Evolutionary conservation across 1,140 invertebrate genomes (phyloP), one percentile per base, ranked within the genome.

Genomic region (Mercenaria mercenaria): DNA sequence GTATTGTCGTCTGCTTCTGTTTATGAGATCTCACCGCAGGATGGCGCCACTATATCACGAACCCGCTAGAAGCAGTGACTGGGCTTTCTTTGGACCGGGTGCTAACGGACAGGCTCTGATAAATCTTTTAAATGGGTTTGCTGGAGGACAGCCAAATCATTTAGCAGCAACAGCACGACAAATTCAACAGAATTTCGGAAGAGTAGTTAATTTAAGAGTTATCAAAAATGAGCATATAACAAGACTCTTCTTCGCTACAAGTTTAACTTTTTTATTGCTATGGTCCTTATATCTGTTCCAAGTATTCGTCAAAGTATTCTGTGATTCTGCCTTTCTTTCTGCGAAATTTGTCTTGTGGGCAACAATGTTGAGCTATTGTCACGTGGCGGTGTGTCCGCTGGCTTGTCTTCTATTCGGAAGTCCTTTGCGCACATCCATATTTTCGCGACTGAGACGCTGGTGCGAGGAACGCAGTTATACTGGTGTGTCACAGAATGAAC

Each of bases 11-110:
- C 91, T 95, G 74, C 94, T 95, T 67, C 29, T 93, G 34, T 95
- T 95, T 77, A 91, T 95, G 41, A 88, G 94, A 15, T 82, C 91
- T 18, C 94, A 95, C 82, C 92, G 94, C 15, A 90, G 89, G 37
- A 95, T 95, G 94, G 76, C 91, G 18, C 95, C 94, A 1, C 52
- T 95, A n/a, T 80, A 91, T 18, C 91, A 92, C 43, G 88, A 92
- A 50, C 93, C 94, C 8, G 92, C 94, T 8, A 88, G 91, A 13
- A 95, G 94, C 74, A 87, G 85, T 61, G 93, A 93, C 82, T 95
- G 95, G 94, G 93, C 93, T 8, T 95, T 95, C 82, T 90, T 95
- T 26, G 95, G 94, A 0, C 94, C 92, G 0, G 95, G 95, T 26
- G 94, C 93, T 3, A 94, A 94, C 69, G 93, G 92, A 29, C 93